Conservation (phyloP, 2,113 vertebrate genomes). For the Archilochus colubris region DNA sequence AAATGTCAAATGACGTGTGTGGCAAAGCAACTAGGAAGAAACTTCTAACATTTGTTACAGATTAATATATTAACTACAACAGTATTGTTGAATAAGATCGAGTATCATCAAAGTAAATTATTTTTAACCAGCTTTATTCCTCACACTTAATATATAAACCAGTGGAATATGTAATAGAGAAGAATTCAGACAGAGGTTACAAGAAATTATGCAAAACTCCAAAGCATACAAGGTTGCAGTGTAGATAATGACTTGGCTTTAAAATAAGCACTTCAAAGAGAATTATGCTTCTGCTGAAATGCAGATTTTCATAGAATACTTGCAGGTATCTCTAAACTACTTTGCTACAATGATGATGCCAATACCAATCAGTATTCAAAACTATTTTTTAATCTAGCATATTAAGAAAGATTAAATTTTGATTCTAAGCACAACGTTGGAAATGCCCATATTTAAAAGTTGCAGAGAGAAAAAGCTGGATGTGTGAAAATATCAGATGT, state of each 20-base stretch:
- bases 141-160: constrained; percentile 70
- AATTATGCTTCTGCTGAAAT: constrained; percentile 1
- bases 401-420: neutral
- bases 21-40: constrained; percentile 58
- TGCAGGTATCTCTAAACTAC: neutral
- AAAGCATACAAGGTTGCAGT: neutral
- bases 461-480: neutral
- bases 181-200: constrained; percentile 19
- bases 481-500: neutral
- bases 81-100: constrained; percentile 63
- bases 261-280: constrained; percentile 45
- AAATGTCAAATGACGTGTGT: constrained; percentile 56
- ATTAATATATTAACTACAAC: constrained; percentile 73
- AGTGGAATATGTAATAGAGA: constrained; percentile 31
- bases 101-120: constrained; percentile 70
- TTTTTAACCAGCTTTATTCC: constrained; percentile 69
- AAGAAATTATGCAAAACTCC: constrained; percentile 64
- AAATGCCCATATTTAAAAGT: neutral
- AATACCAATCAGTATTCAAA: neutral
- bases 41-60: constrained; percentile 65
- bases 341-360: neutral
- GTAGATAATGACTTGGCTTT: constrained; percentile 48
- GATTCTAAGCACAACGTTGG: neutral
- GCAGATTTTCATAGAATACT: neutral
- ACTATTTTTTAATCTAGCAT: neutral